Base-by-base conservation (phyloP, 37 sponge, comb jelly and placozoan species). In the Hexactinellida sp. region DNA sequence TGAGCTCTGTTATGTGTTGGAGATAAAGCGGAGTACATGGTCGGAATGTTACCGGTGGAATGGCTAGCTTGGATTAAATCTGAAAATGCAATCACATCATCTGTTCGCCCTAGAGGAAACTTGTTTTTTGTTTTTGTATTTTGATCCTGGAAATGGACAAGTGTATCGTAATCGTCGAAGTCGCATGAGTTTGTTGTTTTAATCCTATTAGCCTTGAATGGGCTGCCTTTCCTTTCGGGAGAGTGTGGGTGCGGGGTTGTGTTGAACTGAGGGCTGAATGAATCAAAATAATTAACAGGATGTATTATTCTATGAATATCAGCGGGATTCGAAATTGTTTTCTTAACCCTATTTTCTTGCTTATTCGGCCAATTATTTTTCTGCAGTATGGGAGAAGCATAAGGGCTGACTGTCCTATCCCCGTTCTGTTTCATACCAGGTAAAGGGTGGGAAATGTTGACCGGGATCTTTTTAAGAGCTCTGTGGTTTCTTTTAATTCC, bases 11-110 rank as follows among this genome's bases (percentile, higher is more conserved):
- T 41, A n/a, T n/a, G n/a, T 32, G 76, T 63, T 32, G 76, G 5
- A 63, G 21, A 5, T 10, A 63, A 7, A 63, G 76, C 28, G 3
- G 76, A 63, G 34, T 63, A 63, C 5, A 63, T 32, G 21, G 76
- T 63, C 3, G 76, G 76, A n/a, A 63, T 63, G 76, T 63, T 63
- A 28, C 76, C 76, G 34, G 76, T 63, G 30, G 76, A 63, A 28
- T 63, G 21, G 34, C 76, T 63, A 28, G 76, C 76, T 10, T 63
- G 76, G 13, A 28, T 32, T 28, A 32, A 7, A 32, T 63, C 76
- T 28, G 76, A 63, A 63, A 32, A 10, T 63, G 76, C 34, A 23
- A 7, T 63, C 34, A 63, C 76, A 28, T 63, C 76, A n/a, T 10
- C 21, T 3, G 76, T 63, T n/a, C 76, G 3, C 3, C 5, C 19